phyloP scores from a whole-genome alignment of 2,113 vertebrate genomes.

The Oryzias woworae region DNA sequence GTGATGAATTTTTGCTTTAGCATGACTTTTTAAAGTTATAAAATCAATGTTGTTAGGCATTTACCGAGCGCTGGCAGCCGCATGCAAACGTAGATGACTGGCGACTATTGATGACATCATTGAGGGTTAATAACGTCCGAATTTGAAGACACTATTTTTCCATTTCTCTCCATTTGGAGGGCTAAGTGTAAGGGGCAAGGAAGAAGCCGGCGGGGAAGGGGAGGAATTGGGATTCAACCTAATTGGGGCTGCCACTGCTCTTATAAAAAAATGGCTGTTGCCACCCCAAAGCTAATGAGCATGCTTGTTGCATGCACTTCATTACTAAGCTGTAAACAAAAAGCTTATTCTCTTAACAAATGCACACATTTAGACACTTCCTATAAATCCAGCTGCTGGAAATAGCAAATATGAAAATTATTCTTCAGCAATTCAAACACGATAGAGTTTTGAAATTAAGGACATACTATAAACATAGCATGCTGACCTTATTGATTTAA shows the following conservation, averaged over 20 bases:
- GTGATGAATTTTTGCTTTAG: too few species aligned
- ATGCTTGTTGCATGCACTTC: constrained; percentile 1
- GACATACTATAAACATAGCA: not conserved
- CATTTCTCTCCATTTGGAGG: too few species aligned
- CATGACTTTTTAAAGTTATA: too few species aligned
- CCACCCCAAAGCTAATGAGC: constrained; percentile 25
- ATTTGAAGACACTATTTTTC: too few species aligned
- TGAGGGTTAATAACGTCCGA: too few species aligned
- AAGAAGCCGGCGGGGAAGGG: too few species aligned
- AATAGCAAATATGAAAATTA: not conserved
- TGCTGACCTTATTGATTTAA: constrained; percentile 23
- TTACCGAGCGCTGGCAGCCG: too few species aligned
- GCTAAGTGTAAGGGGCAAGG: too few species aligned
- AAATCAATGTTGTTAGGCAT: too few species aligned
- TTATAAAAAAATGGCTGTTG: constrained; percentile 20
- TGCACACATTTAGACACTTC: not conserved
- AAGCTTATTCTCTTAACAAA: not conserved
- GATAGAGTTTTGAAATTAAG: not conserved
- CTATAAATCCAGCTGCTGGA: constrained; percentile 5
- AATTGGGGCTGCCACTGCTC: constrained; percentile 4
- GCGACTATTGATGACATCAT: too few species aligned
- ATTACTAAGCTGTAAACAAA: constrained; percentile 12
- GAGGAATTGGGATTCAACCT: too few species aligned
- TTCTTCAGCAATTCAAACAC: not conserved
- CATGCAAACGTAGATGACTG: too few species aligned